Evolutionary conservation across 1,140 invertebrate genomes (phyloP).

Genomic region (Pachyrhynchus sulphureomaculatus): DNA sequence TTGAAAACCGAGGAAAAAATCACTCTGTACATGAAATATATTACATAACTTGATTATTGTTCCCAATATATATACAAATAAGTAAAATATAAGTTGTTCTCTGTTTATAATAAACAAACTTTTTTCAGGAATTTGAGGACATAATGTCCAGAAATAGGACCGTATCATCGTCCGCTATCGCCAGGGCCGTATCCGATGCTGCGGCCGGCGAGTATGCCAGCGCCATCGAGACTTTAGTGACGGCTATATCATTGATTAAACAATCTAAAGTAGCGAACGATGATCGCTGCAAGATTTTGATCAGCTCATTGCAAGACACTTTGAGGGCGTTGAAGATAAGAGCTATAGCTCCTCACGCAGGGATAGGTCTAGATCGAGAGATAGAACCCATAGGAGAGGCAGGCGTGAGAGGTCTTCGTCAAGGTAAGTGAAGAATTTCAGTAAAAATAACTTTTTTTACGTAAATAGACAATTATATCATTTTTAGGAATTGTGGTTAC

Average conservation of each 20-base stretch:
- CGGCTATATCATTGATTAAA: constrained; percentile 97
- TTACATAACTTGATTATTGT: no score
- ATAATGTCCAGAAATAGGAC: constrained; percentile 96
- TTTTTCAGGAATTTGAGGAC: constrained; percentile 94
- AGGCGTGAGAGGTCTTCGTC: constrained; percentile 78
- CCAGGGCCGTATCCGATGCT: constrained; percentile 94
- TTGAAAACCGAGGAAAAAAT: no score
- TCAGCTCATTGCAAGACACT: constrained; percentile 95
- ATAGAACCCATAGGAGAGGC: constrained; percentile 68
- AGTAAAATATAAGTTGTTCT: no score
- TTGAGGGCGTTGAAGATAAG: constrained; percentile 94
- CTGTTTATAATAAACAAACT: no score
- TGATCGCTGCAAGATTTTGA: constrained; percentile 97
- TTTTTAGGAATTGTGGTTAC: no score
- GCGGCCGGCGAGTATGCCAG: constrained; percentile 95
- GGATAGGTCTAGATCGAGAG: constrained; percentile 69
- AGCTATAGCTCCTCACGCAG: constrained; percentile 76
- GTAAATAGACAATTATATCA: no score
- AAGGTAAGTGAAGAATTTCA: constrained; percentile 22
- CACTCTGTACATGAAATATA: no score
- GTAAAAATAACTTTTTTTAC: no score
- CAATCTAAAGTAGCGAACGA: constrained; percentile 97
- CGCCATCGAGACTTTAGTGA: constrained; percentile 97
- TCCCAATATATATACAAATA: no score
- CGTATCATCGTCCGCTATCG: constrained; percentile 95